Percentiles rank a stretch among this genome's conserved stretches.
These are phyloP conservation scores for Dipodomys stephensi DNA, from an alignment of 2,113 vertebrate genomes.

Conservation along the genomic window DNA sequence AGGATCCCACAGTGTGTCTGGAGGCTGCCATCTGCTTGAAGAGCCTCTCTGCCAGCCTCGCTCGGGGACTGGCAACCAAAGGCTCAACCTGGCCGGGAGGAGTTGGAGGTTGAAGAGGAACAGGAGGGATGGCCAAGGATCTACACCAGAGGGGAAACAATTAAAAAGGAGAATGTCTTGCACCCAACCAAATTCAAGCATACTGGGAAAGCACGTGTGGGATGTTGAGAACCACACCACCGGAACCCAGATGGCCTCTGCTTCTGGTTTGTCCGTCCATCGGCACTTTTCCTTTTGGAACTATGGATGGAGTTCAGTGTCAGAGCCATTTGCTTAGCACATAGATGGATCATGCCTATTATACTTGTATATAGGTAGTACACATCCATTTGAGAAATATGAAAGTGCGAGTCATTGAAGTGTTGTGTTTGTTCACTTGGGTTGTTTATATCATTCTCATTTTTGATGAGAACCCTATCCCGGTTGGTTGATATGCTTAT, in stretches of 20 bases:
- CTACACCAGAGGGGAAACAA: not conserved
- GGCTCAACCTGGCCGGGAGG: not conserved
- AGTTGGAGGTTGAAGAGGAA: not conserved
- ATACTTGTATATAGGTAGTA: no score
- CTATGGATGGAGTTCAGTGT: not conserved
- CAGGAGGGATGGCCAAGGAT: not conserved
- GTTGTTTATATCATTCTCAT: not conserved
- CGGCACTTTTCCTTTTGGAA: not conserved
- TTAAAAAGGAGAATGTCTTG: not conserved
- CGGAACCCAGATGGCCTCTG: not conserved
- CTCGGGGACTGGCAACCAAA: not conserved
- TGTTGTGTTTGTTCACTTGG: not conserved
- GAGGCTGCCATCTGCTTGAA: not conserved
- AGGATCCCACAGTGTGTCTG: not conserved
- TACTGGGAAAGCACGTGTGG: not conserved
- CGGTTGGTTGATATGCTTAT: not conserved
- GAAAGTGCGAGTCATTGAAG: not conserved
- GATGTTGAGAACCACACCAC: not conserved
- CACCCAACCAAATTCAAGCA: not conserved
- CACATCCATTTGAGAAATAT: not conserved
- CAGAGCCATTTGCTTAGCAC: no score
- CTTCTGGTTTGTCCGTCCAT: not conserved
- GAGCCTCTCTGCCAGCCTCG: not conserved
- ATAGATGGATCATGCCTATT: no score
- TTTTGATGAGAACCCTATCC: not conserved